Evolutionary conservation across 2,888 invertebrate species (phyloP), one percentile per base, ranked within the genome.

Genomic region (Eumacrocentrus americanus): DNA sequence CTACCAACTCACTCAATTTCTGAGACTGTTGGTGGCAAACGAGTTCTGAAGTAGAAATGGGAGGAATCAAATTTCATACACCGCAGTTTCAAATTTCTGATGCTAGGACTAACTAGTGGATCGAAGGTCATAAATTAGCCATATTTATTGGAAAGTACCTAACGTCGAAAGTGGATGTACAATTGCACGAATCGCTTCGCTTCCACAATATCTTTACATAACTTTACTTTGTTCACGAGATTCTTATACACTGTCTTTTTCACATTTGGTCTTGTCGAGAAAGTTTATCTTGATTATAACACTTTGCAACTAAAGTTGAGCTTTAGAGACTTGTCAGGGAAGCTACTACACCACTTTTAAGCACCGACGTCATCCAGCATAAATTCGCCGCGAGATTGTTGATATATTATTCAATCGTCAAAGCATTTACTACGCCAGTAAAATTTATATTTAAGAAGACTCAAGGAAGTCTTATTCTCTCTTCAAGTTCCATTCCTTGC

Each of bases 261-360:
- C n/a, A 3, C 46, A 12, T 23, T 25, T 23, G 14, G 11, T 11
- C 12, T 1, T 14, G 25, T 22, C 46, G 23, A 46, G 23, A 25
- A 46, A 46, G 22, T 22, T 46, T 14, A 46, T 46, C 46, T 22
- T 22, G 7, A 23, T 25, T 46, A 46, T 46, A 12, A 7, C 46
- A 46, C 46, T 46, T 25, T 46, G 12, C 18, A 25, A 46, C 23
- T 22, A 16, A 42, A 11, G 18, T 1, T 11, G 20, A 42, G 20
- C 11, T 42, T 42, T 18, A 42, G 3, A 40, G 9, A 42, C 9
- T 42, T 42, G n/a, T n/a, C 29, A 23, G 29, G 42, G 22, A 4
- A 52, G n/a, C 20, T 18, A 42, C 42, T 20, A 42, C 42, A 42
- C 9, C 42, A 18, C 3, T 2, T 42, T 11, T 42, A 18, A 42